Evolutionary conservation across 2,888 invertebrate species (phyloP).

Genomic region (Chrysolina haemoptera): DNA sequence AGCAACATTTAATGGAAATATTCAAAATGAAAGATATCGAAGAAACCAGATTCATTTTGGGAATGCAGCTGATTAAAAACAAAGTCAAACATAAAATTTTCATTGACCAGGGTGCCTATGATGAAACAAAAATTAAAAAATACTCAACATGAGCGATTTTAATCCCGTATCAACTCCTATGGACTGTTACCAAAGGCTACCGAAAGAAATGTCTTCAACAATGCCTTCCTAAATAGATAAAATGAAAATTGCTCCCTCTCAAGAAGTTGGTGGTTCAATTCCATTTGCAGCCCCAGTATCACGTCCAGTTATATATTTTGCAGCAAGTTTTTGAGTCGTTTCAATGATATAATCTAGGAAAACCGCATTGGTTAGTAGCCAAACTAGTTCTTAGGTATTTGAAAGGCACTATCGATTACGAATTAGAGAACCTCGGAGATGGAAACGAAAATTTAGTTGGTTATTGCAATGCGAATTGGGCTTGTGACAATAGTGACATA

Average conservation of each 20-base stretch:
- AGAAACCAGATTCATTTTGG: too few relatives aligned
- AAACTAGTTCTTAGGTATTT: constrained; percentile 32
- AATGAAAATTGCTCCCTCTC: constrained; percentile 19
- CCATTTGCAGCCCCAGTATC: too few relatives aligned
- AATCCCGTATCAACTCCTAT: background rate
- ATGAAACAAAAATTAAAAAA: too few relatives aligned
- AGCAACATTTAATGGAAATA: too few relatives aligned
- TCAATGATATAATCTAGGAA: constrained; percentile 24
- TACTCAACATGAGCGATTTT: too few relatives aligned
- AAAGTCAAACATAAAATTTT: too few relatives aligned
- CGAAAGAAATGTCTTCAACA: background rate
- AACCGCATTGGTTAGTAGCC: constrained; percentile 26
- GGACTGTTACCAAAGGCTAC: background rate
- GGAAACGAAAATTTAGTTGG: background rate
- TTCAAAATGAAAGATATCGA: too few relatives aligned
- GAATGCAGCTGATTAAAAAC: too few relatives aligned
- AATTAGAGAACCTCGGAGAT: background rate
- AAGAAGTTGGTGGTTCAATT: constrained; percentile 20
- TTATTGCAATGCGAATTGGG: background rate
- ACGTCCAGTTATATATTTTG: constrained; percentile 24
- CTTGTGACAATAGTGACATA: too few relatives aligned
- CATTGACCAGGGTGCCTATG: too few relatives aligned
- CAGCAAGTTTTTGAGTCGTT: constrained; percentile 22
- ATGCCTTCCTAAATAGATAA: background rate
- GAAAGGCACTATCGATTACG: constrained; percentile 21